phyloP scores from a whole-genome alignment of 2,888 invertebrate species.

The Aporophyla nigra region DNA sequence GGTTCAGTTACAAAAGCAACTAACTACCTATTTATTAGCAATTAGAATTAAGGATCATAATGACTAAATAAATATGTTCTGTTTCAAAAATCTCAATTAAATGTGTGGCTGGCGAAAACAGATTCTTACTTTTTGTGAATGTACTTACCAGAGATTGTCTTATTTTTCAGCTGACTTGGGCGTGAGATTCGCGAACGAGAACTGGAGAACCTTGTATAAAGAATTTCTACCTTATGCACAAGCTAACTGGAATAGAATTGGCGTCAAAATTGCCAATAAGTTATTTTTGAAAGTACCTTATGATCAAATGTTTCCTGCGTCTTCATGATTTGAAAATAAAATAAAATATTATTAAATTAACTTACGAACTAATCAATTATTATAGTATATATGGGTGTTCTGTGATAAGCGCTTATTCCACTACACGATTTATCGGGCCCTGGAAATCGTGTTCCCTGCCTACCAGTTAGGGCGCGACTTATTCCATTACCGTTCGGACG shows the following conservation, averaged over 20 bases:
- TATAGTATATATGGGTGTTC: constrained; percentile 26
- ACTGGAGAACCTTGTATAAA: constrained; percentile 91
- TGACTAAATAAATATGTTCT: not conserved
- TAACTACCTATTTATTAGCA: not conserved
- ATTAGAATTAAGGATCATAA: not conserved
- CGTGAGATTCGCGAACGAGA: constrained; percentile 90
- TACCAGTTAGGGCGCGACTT: too few relatives aligned
- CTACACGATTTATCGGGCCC: too few relatives aligned
- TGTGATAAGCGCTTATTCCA: too few relatives aligned
- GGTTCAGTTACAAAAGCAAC: not conserved
- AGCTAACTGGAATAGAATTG: constrained; percentile 89
- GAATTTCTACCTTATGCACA: constrained; percentile 90
- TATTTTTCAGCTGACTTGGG: constrained; percentile 90
- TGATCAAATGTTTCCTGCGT: constrained; percentile 78
- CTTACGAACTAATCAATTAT: constrained; percentile 6
- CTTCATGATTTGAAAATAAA: constrained; percentile 46
- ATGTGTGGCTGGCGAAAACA: not conserved
- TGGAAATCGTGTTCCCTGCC: too few relatives aligned
- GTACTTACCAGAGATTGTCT: constrained; percentile 5
- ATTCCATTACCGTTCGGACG: too few relatives aligned
- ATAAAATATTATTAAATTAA: constrained; percentile 1
- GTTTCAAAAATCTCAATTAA: not conserved
- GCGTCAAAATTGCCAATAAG: constrained; percentile 89
- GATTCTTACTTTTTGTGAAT: not conserved
- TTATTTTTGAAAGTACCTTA: constrained; percentile 90